Conservation (phyloP, 2,888 invertebrate genomes). For the Chrysina gloriosa region DNA sequence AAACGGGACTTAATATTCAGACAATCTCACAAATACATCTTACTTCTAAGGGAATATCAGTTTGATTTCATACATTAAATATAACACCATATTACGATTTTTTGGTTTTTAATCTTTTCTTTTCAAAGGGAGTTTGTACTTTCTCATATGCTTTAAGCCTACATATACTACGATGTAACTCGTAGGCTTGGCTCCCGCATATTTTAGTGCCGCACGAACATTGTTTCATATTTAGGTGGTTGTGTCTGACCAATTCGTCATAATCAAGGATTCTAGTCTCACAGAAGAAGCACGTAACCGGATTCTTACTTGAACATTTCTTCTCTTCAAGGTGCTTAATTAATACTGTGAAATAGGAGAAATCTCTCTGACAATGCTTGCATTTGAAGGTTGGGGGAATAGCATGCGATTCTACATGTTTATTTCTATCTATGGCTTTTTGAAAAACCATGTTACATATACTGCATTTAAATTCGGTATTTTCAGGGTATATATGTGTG, state of each 20-base stretch:
- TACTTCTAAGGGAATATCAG: conserved; percentile 12
- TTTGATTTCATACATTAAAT: conserved; percentile 17
- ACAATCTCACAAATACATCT: conserved; percentile 15
- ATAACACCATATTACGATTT: conserved; percentile 5
- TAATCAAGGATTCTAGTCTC: conserved; percentile 38
- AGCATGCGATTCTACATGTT: conserved; percentile 45
- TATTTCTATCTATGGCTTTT: conserved; percentile 44
- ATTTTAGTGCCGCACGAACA: conserved; percentile 39
- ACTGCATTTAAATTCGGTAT: conserved; percentile 44
- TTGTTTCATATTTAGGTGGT: conserved; percentile 39
- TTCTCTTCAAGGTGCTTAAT: conserved; percentile 43
- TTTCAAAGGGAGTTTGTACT: conserved; percentile 17
- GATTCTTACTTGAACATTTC: conserved; percentile 33
- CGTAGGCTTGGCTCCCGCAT: conserved; percentile 43
- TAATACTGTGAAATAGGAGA: conserved; percentile 45
- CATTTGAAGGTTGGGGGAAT: conserved; percentile 44
- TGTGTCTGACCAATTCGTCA: conserved; percentile 39
- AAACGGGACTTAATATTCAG: background rate
- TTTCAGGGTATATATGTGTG: conserved; percentile 44
- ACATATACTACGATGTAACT: conserved; percentile 40
- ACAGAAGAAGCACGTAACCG: conserved; percentile 39
- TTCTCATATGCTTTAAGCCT: conserved; percentile 8
- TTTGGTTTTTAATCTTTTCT: conserved; percentile 26
- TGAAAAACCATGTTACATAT: conserved; percentile 46
- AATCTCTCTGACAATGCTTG: conserved; percentile 41